These are phyloP conservation scores for Lacanobia wlatinum DNA, from an alignment of 2,888 invertebrate species.

Conservation along the genomic window DNA sequence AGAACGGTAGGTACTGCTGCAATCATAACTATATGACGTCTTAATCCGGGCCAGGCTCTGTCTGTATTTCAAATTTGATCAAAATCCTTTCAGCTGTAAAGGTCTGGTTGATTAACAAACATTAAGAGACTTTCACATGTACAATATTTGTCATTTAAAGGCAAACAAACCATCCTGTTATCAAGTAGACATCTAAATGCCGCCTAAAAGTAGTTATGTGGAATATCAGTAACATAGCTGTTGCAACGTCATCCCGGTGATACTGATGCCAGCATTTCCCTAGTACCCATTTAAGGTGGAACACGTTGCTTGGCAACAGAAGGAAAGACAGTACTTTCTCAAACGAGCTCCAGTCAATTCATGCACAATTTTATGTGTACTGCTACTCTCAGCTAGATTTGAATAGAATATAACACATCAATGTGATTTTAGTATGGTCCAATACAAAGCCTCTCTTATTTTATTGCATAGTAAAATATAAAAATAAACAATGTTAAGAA, in stretches of 20 bases:
- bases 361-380: neutral
- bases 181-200: neutral
- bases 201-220: neutral
- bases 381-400: constrained; percentile 1
- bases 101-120: neutral
- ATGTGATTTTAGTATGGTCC: constrained; percentile 4
- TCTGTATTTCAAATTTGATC: no score
- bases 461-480: neutral
- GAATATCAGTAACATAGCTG: neutral
- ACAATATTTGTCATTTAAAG: neutral
- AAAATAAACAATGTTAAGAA: constrained; percentile 10
- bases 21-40: neutral
- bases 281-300: neutral
- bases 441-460: constrained; percentile 7
- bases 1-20: no score
- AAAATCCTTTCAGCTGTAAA: neutral
- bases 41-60: neutral
- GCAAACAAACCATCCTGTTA: neutral
- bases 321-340: neutral
- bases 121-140: neutral
- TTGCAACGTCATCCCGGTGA: neutral
- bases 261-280: neutral
- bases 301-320: neutral
- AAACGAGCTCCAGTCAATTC: neutral
- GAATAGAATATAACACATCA: constrained; percentile 30